These are phyloP conservation scores for Galago senegalensis DNA, from an alignment of 2,797 vertebrate genomes.

Conservation along the genomic window DNA sequence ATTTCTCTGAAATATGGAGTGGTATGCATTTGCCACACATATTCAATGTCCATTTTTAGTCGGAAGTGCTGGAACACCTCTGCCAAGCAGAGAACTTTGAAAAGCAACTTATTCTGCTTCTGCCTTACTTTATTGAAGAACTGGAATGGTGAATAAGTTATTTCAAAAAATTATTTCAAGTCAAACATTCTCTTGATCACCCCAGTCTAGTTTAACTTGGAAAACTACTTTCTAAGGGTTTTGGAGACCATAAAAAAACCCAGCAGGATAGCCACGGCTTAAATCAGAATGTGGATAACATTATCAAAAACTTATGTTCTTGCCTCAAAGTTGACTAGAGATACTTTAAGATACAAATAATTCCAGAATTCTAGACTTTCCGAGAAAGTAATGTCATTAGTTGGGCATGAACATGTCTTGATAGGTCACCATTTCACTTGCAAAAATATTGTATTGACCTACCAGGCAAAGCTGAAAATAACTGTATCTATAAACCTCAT, in stretches of 20 bases:
- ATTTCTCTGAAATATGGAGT: background rate
- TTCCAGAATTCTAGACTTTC: slow-evolving; percentile 56
- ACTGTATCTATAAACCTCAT: background rate
- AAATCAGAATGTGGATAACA: slow-evolving; percentile 68
- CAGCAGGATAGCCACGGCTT: slow-evolving; percentile 15
- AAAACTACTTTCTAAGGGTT: slow-evolving; percentile 74
- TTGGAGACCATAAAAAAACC: background rate
- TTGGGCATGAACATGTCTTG: background rate
- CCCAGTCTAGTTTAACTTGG: slow-evolving; percentile 70
- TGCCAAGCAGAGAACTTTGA: background rate
- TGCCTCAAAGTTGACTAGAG: slow-evolving; percentile 35
- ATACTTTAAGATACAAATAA: slow-evolving; percentile 50
- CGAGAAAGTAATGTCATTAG: slow-evolving; percentile 7
- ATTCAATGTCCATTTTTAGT: slow-evolving; percentile 4
- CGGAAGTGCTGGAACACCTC: background rate
- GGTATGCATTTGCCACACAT: slow-evolving; percentile 59
- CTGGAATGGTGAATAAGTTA: slow-evolving; percentile 33
- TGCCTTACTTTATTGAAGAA: background rate
- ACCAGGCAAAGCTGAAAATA: slow-evolving; percentile 60
- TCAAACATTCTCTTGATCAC: slow-evolving; percentile 71
- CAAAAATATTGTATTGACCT: slow-evolving; percentile 45
- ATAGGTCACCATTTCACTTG: slow-evolving; percentile 30
- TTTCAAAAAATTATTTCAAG: slow-evolving; percentile 77
- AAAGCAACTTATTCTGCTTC: background rate
- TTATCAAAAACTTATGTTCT: slow-evolving; percentile 82